A percentile compares a stretch with the other conserved stretches of the same genome.
phyloP scores from a whole-genome alignment of 2,113 vertebrate species.

The Galbula dea region DNA sequence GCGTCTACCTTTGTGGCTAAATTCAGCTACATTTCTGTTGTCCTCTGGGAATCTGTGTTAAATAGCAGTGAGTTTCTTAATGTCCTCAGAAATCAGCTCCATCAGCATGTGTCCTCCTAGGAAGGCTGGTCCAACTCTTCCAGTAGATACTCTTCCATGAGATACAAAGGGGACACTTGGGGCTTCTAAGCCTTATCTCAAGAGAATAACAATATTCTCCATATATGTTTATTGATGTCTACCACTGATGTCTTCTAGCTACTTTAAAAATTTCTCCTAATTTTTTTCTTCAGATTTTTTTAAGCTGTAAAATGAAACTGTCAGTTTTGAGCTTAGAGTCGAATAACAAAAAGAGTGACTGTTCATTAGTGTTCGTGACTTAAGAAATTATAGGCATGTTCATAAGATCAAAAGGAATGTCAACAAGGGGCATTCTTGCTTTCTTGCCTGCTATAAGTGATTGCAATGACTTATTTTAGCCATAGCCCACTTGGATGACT shows the following conservation, averaged over 20 bases:
- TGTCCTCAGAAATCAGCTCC: background rate
- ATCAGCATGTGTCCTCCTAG: background rate
- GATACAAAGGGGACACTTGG: background rate
- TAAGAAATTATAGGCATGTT: background rate
- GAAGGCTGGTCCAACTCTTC: background rate
- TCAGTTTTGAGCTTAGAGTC: background rate
- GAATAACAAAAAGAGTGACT: background rate
- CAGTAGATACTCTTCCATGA: background rate
- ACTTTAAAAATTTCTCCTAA: background rate
- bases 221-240: background rate
- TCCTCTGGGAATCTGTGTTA: background rate
- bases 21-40: background rate
- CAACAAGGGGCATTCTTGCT: background rate
- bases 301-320: background rate
- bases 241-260: background rate
- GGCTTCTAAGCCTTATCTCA: background rate
- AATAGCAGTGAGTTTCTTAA: background rate
- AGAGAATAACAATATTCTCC: background rate
- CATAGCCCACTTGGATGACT: constrained; percentile 22
- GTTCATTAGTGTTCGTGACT: background rate
- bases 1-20: background rate
- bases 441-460: background rate
- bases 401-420: background rate
- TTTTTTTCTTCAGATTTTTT: background rate
- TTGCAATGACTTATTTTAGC: background rate